Percentiles rank a stretch among this genome's conserved stretches.
Evolutionary conservation across 2,113 vertebrate species (phyloP).

Genomic region (Mesocricetus auratus): DNA sequence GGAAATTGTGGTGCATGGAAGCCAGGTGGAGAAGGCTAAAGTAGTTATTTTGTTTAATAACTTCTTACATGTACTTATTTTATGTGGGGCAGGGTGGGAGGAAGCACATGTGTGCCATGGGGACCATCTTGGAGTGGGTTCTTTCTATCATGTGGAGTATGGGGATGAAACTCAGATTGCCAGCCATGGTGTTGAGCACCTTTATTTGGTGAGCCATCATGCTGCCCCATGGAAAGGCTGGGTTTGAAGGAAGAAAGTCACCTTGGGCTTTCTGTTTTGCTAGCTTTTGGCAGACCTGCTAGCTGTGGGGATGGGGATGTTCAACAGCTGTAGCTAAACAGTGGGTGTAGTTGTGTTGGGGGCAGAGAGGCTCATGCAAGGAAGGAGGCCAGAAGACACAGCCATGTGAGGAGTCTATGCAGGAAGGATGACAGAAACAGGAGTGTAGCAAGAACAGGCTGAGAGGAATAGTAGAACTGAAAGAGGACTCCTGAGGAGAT

Average conservation of each 20-base stretch:
- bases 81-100: background rate
- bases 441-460: rapidly evolving
- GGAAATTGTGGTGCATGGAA: background rate
- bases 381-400: background rate
- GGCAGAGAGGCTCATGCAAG: background rate
- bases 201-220: background rate
- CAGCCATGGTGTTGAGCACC: background rate
- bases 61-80: background rate
- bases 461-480: background rate
- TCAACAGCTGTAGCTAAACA: background rate
- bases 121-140: background rate
- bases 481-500: background rate
- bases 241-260: background rate
- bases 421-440: background rate
- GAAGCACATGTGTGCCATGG: background rate
- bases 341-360: background rate
- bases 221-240: background rate
- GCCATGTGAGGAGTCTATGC: background rate
- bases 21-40: background rate
- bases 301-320: background rate
- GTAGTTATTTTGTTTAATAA: background rate
- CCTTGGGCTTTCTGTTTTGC: background rate
- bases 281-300: background rate
- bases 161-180: background rate
- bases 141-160: no score